Percentiles rank a stretch among this genome's conserved stretches.
Evolutionary conservation across 1,140 invertebrate species (phyloP).

Genomic region (Asobara japonica): DNA sequence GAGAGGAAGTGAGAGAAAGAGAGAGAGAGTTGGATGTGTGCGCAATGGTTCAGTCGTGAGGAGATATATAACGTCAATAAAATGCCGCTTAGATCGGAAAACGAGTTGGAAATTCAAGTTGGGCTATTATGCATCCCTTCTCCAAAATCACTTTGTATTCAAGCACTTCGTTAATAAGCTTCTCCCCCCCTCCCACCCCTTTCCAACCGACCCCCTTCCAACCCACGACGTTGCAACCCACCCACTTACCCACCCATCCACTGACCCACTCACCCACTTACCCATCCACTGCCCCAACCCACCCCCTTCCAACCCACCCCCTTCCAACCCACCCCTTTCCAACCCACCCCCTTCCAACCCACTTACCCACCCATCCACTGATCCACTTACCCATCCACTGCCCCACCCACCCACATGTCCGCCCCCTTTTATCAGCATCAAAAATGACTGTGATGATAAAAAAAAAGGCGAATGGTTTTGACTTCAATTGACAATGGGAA

Average conservation of each 20-base stretch:
- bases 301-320: not conserved
- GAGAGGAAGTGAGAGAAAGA: not conserved
- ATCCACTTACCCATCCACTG: too few relatives aligned
- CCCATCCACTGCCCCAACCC: too few relatives aligned
- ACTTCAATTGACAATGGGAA: not conserved
- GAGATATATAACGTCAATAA: constrained; percentile 32
- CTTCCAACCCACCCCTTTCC: not conserved
- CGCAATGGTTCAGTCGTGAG: not conserved
- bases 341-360: too few relatives aligned
- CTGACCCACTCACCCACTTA: too few relatives aligned
- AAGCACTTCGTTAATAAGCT: not conserved
- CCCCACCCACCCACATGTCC: too few relatives aligned
- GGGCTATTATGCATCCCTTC: not conserved
- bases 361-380: too few relatives aligned
- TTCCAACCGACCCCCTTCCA: not conserved
- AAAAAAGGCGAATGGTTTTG: not conserved
- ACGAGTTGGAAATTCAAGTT: constrained; percentile 27
- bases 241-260: too few relatives aligned
- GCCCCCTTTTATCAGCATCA: too few relatives aligned
- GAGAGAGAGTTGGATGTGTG: not conserved
- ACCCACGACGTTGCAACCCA: too few relatives aligned
- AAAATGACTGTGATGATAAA: too few relatives aligned
- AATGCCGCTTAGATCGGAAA: constrained; percentile 25
- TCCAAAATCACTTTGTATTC: constrained; percentile 15
- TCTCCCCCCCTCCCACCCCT: not conserved